Evolutionary conservation across 2,888 invertebrate species (phyloP).

Genomic region (Agrotis ipsilon): DNA sequence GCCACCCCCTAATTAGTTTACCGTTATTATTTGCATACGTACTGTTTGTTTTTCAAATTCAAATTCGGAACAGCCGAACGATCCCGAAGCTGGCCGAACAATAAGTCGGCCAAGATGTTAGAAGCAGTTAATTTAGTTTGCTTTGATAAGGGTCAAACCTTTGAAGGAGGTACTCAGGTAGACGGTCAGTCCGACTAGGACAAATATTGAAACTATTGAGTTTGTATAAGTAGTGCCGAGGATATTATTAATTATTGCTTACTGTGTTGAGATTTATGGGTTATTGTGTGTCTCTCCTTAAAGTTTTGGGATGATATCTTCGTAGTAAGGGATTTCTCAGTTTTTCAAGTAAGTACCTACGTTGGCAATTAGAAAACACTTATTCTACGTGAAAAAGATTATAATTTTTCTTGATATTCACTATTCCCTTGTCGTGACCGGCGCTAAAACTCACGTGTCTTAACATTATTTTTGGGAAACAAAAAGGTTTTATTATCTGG

Average conservation of each 20-base stretch:
- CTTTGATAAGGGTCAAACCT: conserved; percentile 88
- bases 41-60: conserved; percentile 87
- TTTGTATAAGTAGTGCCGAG: conserved; percentile 68
- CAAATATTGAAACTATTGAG: conserved; percentile 84
- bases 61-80: conserved; percentile 80
- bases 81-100: conserved; percentile 72
- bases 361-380: no score
- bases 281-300: conserved; percentile 12
- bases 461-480: no score
- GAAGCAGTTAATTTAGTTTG: conserved; percentile 89
- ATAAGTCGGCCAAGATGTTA: conserved; percentile 90
- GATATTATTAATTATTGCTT: conserved; percentile 70
- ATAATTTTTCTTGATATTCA: no score
- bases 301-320: conserved; percentile 5
- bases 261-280: conserved; percentile 55
- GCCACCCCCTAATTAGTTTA: conserved; percentile 75
- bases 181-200: conserved; percentile 78
- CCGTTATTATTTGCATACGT: conserved; percentile 74
- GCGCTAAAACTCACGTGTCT: no score
- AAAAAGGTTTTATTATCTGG: no score
- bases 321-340: neutral
- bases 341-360: neutral
- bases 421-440: no score
- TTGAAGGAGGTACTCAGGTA: conserved; percentile 83
- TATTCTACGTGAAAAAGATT: no score